Evolutionary conservation across 2,797 vertebrate species (phyloP).

Genomic region (Pseudomugil gertrudae): DNA sequence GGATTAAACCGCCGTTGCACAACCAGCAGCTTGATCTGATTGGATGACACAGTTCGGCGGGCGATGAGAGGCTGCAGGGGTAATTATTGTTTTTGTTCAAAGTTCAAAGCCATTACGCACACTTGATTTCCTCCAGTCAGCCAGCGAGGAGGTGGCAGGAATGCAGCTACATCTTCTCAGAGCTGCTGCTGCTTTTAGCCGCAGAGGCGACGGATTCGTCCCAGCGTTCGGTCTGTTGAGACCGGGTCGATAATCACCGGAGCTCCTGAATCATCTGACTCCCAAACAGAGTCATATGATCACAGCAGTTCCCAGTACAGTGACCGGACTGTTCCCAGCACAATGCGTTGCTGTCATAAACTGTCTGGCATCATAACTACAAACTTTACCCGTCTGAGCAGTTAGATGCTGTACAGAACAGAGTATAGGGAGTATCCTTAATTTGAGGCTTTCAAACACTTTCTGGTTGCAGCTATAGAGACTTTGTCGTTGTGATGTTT

Average conservation of each 20-base stretch:
- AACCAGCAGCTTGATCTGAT: slow-evolving; percentile 27
- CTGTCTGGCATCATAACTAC: too few relatives aligned
- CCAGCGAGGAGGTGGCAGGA: too few relatives aligned
- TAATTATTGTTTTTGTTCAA: neutral
- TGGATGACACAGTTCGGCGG: slow-evolving; percentile 15
- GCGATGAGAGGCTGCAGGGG: neutral
- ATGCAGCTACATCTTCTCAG: neutral
- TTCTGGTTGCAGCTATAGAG: too few relatives aligned
- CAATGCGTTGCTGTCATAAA: too few relatives aligned
- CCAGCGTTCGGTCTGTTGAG: neutral
- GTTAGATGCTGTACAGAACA: too few relatives aligned
- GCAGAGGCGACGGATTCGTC: neutral
- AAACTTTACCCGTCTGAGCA: too few relatives aligned
- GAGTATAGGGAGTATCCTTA: too few relatives aligned
- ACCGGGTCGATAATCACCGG: neutral
- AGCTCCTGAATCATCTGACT: neutral
- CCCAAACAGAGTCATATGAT: neutral
- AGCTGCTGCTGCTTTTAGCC: neutral
- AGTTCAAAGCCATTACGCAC: neutral
- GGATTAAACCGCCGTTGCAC: slow-evolving; percentile 33
- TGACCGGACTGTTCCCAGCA: too few relatives aligned
- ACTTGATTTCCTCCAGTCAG: neutral
- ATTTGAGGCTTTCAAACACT: too few relatives aligned
- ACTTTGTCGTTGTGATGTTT: too few relatives aligned
- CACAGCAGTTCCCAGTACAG: too few relatives aligned